These are phyloP conservation scores for Scrobipalpa atriplicella DNA, from an alignment of 2,888 invertebrate genomes.

Conservation along the genomic window DNA sequence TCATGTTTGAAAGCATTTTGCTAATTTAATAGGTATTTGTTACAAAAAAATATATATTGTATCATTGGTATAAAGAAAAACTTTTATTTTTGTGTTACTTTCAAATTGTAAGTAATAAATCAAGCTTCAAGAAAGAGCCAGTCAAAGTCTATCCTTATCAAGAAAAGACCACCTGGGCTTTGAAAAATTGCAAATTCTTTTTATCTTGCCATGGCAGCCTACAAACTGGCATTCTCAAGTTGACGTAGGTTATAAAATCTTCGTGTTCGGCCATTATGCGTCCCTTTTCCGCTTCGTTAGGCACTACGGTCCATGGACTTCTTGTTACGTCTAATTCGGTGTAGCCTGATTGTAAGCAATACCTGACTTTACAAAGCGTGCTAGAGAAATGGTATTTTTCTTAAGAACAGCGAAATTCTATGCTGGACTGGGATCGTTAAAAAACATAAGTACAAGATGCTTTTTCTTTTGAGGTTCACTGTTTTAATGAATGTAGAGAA, in stretches of 20 bases:
- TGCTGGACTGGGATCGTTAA: too few relatives aligned
- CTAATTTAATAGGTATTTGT: too few relatives aligned
- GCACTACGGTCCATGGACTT: slow-evolving; percentile 48
- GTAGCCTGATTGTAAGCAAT: slow-evolving; percentile 31
- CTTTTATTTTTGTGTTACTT: not conserved
- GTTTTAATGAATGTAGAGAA: too few relatives aligned
- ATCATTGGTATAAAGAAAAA: too few relatives aligned
- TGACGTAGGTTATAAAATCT: slow-evolving; percentile 8
- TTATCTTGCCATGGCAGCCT: not conserved
- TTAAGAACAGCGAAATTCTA: too few relatives aligned
- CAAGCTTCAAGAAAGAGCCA: too few relatives aligned
- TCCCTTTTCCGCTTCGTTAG: slow-evolving; percentile 54
- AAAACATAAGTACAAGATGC: too few relatives aligned
- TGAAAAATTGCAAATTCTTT: not conserved
- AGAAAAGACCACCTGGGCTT: not conserved
- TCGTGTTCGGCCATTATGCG: slow-evolving; percentile 44
- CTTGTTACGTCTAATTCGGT: slow-evolving; percentile 56
- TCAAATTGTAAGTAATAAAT: not conserved
- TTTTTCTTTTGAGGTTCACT: too few relatives aligned
- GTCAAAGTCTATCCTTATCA: not conserved
- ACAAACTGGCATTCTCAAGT: not conserved
- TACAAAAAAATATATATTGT: too few relatives aligned
- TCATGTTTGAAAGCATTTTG: slow-evolving; percentile 5
- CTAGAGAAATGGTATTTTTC: too few relatives aligned
- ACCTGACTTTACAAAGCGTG: too few relatives aligned